Percentiles rank a stretch among this genome's conserved stretches.
These are phyloP conservation scores for Chaitophorus viminalis DNA, from an alignment of 2,888 invertebrate species.

Conservation along the genomic window DNA sequence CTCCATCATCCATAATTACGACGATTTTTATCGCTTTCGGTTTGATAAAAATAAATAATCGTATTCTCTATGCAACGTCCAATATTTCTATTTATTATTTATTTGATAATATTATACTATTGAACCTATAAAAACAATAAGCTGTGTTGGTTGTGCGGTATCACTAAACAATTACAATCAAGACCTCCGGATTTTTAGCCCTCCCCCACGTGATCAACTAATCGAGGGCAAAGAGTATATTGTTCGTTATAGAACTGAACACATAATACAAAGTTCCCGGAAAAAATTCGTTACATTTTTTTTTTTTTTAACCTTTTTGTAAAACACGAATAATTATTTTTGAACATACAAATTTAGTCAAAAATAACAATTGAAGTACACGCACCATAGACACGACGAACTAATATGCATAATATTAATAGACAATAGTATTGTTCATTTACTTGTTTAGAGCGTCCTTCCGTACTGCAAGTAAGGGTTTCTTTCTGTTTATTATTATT, in stretches of 20 bases:
- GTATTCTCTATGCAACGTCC: not conserved
- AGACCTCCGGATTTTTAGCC: not conserved
- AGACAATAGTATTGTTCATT: not conserved
- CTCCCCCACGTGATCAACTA: conserved; percentile 26
- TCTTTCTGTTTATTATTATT: no score
- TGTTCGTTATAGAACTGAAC: not conserved
- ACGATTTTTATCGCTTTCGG: not conserved
- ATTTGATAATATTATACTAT: not conserved
- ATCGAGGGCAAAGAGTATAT: conserved; percentile 23
- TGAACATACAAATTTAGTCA: not conserved
- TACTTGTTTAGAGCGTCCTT: not conserved
- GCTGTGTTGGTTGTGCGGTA: not conserved
- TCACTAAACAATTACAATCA: conserved; percentile 23
- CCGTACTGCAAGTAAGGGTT: not conserved
- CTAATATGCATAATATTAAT: no score
- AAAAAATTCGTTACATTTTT: conserved; percentile 19
- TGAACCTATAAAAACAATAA: not conserved
- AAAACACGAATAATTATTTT: not conserved
- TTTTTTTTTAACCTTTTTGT: not conserved
- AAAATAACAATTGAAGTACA: not conserved
- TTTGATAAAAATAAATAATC: conserved; percentile 5
- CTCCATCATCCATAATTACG: not conserved
- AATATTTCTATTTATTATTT: not conserved
- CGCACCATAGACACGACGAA: not conserved
- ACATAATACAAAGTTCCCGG: not conserved